Conservation (phyloP, 2,797 vertebrate genomes). For the Lithobates sylvaticus region DNA sequence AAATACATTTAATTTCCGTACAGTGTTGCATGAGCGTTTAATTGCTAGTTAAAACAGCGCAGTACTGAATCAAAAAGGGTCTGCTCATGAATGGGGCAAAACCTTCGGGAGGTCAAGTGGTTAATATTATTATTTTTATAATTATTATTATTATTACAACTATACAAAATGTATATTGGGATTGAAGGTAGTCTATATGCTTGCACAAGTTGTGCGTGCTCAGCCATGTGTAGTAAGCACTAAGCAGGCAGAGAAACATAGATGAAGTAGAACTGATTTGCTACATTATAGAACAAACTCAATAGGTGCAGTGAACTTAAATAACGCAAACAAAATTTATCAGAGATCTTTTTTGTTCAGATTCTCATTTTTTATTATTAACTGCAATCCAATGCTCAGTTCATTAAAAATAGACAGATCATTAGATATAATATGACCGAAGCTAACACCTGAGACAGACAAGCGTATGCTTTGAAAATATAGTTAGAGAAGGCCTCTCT, state of each 20-base stretch:
- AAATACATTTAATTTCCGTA: too few relatives aligned
- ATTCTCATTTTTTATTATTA: neutral
- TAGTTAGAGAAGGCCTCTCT: neutral
- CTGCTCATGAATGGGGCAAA: too few relatives aligned
- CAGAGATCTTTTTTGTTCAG: neutral
- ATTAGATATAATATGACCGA: neutral
- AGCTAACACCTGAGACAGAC: neutral
- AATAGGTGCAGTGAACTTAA: neutral
- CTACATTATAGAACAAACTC: neutral
- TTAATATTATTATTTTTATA: too few relatives aligned
- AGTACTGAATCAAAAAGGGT: too few relatives aligned
- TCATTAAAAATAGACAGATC: constrained; percentile 2
- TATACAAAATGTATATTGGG: too few relatives aligned
- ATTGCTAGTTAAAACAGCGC: too few relatives aligned
- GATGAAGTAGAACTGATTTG: neutral
- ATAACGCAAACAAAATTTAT: neutral
- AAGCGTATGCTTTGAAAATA: neutral
- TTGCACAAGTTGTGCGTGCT: neutral
- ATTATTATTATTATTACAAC: too few relatives aligned
- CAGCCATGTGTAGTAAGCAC: neutral
- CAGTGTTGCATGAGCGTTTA: too few relatives aligned
- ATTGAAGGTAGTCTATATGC: neutral
- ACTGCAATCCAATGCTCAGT: neutral
- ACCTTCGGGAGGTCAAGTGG: too few relatives aligned
- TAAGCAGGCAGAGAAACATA: neutral